A percentile compares a stretch with the other conserved stretches of the same genome.
phyloP scores from a whole-genome alignment of 2,888 invertebrate genomes.

The Furcula furcula region DNA sequence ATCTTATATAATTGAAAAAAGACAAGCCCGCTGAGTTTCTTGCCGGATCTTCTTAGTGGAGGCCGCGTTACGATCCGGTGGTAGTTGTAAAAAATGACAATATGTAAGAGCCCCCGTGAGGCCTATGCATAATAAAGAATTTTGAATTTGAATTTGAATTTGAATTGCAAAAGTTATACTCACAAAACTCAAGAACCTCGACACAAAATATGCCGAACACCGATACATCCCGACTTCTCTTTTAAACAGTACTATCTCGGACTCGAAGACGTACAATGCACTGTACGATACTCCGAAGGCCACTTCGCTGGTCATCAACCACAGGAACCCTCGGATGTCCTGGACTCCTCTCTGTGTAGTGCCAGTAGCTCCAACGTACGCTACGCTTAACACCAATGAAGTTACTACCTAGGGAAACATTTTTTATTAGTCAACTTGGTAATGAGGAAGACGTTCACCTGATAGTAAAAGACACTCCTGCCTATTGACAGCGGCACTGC shows the following conservation, averaged over 20 bases:
- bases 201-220: constrained; percentile 65
- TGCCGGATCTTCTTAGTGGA: too few species aligned
- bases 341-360: constrained; percentile 72
- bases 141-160: too few species aligned
- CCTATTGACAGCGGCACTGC: too few species aligned
- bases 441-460: too few species aligned
- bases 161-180: constrained; percentile 25
- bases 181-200: constrained; percentile 58
- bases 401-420: constrained; percentile 55
- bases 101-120: too few species aligned
- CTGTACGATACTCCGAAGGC: constrained; percentile 70
- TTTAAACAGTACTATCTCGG: constrained; percentile 62
- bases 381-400: constrained; percentile 59
- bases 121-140: too few species aligned
- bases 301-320: constrained; percentile 75
- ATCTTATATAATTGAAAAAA: too few species aligned
- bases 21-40: too few species aligned
- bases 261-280: constrained; percentile 65
- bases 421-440: too few species aligned
- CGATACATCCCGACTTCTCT: constrained; percentile 69
- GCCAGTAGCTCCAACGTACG: constrained; percentile 65
- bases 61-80: too few species aligned
- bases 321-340: constrained; percentile 69
- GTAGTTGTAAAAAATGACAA: too few species aligned
- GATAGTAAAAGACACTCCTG: constrained; percentile 3